phyloP scores from a whole-genome alignment of 2,797 vertebrate genomes.

The Halcyon leucocephala region DNA sequence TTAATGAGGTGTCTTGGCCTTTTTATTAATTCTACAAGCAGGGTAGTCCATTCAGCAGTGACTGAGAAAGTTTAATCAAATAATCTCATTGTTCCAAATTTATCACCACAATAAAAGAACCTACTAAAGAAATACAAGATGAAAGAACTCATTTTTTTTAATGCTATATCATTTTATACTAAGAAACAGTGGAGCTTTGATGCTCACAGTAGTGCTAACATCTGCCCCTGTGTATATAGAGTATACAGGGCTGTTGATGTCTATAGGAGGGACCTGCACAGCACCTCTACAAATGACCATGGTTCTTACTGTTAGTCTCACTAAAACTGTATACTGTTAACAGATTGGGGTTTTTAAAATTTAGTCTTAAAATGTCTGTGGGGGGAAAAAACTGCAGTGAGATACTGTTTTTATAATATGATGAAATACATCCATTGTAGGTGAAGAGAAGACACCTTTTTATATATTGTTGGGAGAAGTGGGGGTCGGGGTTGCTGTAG shows the following conservation, averaged over 20 bases:
- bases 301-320: neutral
- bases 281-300: neutral
- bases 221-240: neutral
- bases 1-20: constrained; percentile 46
- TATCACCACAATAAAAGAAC: constrained; percentile 36
- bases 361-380: neutral
- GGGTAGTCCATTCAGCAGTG: constrained; percentile 46
- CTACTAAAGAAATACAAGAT: constrained; percentile 18
- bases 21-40: constrained; percentile 65
- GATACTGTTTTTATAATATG: neutral
- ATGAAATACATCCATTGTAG: neutral
- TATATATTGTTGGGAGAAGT: neutral
- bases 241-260: neutral
- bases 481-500: neutral
- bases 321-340: neutral
- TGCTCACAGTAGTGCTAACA: neutral
- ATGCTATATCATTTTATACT: neutral
- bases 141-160: neutral
- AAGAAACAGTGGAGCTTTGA: neutral
- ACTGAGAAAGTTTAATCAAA: constrained; percentile 55
- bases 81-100: constrained; percentile 54
- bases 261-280: neutral
- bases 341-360: neutral
- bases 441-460: neutral
- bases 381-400: neutral